Base-by-base conservation (phyloP, 2,113 vertebrate species). In the Pardalotus punctatus region DNA sequence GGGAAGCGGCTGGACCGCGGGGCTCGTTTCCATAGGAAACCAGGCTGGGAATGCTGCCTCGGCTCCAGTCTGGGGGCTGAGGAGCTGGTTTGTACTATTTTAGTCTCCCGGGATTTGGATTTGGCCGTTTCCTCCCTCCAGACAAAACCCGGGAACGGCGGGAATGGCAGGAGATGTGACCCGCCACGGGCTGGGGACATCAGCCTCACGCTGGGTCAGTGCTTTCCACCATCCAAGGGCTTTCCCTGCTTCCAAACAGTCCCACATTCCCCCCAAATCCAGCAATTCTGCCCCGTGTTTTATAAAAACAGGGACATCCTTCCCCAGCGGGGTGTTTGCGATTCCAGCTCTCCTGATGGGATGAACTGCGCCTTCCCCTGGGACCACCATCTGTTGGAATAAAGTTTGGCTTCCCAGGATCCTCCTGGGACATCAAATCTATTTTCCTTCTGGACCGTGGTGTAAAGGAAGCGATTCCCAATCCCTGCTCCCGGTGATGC, bases 1-100 rank as follows among this genome's bases (percentile, higher is more conserved):
- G 69, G 81, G 81, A 43, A 62, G 70, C 42, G 4, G 27, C 60
- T 2, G 69, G 94, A 81, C 31, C 42, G 1, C 9, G 7, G 77
- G 67, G 62, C 94, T 93, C 2, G 89, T 96, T 96, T 95, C 93
- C 96, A 93, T 95, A 96, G 96, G 89, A 95, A 96, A 94, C 95
- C 76, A 23, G 72, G 77, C 83, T 83, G 89, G 86, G 50, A 91
- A 79, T 5, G n/a, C 72, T 62, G 86, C 86, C 91, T 95, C 80
- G 5, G 67, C n/a, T 61, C 60, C 91, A n/a, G 47, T 4, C 94
- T 40, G 86, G 47, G 73, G 50, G 53, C 83, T 88, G 70, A 71
- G 48, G 79, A 90, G 81, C 38, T 42, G 15, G 1, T 47, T 3
- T 6, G 56, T 35, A 6, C 74, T 87, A 56, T 91, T 93, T 93